Evolutionary conservation across 2,797 vertebrate species (phyloP), one percentile per base, ranked within the genome.

Genomic region (Tympanoctomys barrerae): DNA sequence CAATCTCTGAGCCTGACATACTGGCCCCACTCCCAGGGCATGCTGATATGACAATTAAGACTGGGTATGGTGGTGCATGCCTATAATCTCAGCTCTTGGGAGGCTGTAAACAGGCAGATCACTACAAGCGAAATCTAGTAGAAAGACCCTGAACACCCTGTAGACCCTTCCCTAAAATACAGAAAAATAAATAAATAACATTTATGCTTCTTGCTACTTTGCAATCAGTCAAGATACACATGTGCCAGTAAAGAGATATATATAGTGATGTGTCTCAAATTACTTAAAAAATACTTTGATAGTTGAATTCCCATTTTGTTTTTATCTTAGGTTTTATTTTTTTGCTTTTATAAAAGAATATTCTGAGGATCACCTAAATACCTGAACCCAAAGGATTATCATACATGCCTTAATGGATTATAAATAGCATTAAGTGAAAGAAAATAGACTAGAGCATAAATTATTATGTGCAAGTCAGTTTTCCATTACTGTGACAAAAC

Each of bases 291-390:
- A 61, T 46, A 46, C 16, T 64, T 85, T 64, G 33, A 71, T 31
- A 70, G n/a, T 26, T 77, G 11, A 80, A 89, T 82, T 68, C 91
- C 5, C 31, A 7, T 82, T 96, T 79, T 31, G 24, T 93, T 70
- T 87, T 24, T 62, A 87, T 52, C 42, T 21, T 85, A 28, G 49
- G 0, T 49, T 88, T 94, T 66, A 24, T 46, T 75, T 80, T 83
- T 94, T 64, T 46, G 13, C 24, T 46, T 78, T 92, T 52, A 28
- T 62, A 81, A 84, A 31, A 26, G 42, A 89, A 70, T 62, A 36
- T 70, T 92, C 81, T 92, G n/a, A 97, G 31, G 89, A 18, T 33
- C 21, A 9, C 28, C 0, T 14, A 70, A 12, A 90, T 22, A 70
- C 13, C 26, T 18, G 64, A 31, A 18, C 21, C 31, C 79, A 94